A percentile compares a stretch with the other conserved stretches of the same genome.
These are phyloP conservation scores for Dufourea novaeangliae DNA, from an alignment of 1,140 invertebrate species.

Conservation along the genomic window DNA sequence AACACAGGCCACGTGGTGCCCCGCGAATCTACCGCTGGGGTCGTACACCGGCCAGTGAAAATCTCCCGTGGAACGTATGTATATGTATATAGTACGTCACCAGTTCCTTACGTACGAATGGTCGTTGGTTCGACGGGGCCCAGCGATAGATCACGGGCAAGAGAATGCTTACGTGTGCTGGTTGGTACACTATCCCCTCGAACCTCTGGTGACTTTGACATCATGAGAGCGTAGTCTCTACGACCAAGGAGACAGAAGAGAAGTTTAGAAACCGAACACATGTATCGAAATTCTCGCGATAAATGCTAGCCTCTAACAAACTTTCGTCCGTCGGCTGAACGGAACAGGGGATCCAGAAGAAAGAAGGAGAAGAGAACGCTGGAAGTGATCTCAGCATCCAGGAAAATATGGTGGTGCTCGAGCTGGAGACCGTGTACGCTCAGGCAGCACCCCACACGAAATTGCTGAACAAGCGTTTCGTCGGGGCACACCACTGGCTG, in stretches of 20 bases:
- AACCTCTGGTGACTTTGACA: slow-evolving; percentile 16
- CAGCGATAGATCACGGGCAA: too few relatives aligned
- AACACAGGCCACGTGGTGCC: too few relatives aligned
- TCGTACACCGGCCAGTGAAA: not conserved
- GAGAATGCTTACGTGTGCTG: slow-evolving; percentile 2
- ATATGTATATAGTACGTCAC: not conserved
- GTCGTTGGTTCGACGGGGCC: too few relatives aligned
- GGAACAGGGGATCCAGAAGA: slow-evolving; percentile 11
- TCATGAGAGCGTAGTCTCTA: slow-evolving; percentile 21
- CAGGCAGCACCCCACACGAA: slow-evolving; percentile 91
- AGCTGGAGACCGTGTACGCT: slow-evolving; percentile 88
- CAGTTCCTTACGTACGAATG: too few relatives aligned
- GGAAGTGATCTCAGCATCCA: slow-evolving; percentile 21
- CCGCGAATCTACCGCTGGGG: too few relatives aligned
- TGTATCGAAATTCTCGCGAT: slow-evolving; percentile 13
- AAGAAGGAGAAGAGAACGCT: slow-evolving; percentile 18
- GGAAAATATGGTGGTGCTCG: slow-evolving; percentile 87
- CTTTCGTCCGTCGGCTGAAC: slow-evolving; percentile 51
- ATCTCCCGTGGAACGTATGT: too few relatives aligned
- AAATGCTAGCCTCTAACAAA: slow-evolving; percentile 43
- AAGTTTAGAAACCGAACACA: slow-evolving; percentile 8
- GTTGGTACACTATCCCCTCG: not conserved
- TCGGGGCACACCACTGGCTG: slow-evolving; percentile 93
- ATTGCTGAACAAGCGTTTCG: slow-evolving; percentile 93
- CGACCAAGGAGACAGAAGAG: too few relatives aligned